Conservation (phyloP, 2,113 vertebrate species). For the Paramormyrops kingsleyae region DNA sequence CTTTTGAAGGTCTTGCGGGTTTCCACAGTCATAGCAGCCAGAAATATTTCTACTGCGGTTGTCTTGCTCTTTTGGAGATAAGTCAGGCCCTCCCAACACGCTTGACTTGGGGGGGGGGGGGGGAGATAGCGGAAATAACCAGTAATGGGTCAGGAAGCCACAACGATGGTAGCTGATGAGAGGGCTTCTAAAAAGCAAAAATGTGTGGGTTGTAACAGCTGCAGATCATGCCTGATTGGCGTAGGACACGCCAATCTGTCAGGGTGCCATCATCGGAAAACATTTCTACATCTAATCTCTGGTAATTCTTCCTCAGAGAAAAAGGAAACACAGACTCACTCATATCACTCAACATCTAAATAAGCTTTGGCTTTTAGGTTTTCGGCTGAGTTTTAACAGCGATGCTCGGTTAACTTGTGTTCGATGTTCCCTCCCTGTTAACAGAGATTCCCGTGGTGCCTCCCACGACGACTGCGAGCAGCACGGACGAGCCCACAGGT, state of each 20-base stretch:
- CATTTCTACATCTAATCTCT: constrained; percentile 4
- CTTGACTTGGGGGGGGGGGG: constrained; percentile 28
- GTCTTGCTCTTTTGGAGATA: constrained; percentile 39
- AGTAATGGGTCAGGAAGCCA: constrained; percentile 23
- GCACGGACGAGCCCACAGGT: constrained; percentile 86
- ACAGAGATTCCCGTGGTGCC: constrained; percentile 87
- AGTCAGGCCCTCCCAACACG: constrained; percentile 22
- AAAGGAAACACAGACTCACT: constrained; percentile 1
- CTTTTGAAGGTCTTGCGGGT: constrained; percentile 16
- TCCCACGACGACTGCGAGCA: constrained; percentile 77
- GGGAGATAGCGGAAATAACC: constrained; percentile 43
- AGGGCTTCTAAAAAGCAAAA: not conserved
- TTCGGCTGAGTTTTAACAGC: not conserved
- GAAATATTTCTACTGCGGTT: constrained; percentile 30
- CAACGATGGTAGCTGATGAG: not conserved
- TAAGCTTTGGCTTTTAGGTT: not conserved
- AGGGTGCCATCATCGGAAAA: not conserved
- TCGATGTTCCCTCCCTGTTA: constrained; percentile 32
- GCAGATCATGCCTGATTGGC: not conserved
- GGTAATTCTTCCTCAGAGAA: not conserved
- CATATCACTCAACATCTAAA: not conserved
- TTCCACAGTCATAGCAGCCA: constrained; percentile 21
- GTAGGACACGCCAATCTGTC: not conserved
- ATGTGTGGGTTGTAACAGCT: not conserved
- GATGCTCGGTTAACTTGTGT: not conserved